Evolutionary conservation across 2,888 invertebrate genomes (phyloP).

Genomic region (Protodeltote pygarga): DNA sequence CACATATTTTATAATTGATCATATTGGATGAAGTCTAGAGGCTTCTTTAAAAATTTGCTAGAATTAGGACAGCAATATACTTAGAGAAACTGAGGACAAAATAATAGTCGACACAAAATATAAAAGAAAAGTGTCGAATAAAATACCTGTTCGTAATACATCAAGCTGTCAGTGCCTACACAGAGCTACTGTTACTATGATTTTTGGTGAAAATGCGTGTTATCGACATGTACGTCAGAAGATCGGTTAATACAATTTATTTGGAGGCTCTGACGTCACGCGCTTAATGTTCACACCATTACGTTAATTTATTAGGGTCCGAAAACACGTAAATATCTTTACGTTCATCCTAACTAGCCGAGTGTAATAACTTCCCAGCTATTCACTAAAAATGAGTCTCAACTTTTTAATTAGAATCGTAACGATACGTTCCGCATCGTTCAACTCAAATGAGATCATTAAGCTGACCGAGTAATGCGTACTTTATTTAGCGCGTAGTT

Average conservation of each 20-base stretch:
- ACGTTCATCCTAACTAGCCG: conserved; percentile 4
- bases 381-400: background rate
- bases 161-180: too few species aligned
- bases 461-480: background rate
- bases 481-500: conserved; percentile 18
- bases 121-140: too few species aligned
- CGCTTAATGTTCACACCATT: conserved; percentile 34
- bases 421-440: background rate
- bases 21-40: too few species aligned
- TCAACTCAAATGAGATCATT: conserved; percentile 10
- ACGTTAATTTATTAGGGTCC: conserved; percentile 32
- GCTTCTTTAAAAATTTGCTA: too few species aligned
- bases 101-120: too few species aligned
- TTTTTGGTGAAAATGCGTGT: conserved; percentile 7
- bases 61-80: too few species aligned
- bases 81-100: too few species aligned
- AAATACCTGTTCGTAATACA: too few species aligned
- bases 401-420: background rate
- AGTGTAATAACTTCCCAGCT: background rate
- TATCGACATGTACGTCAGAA: conserved; percentile 17
- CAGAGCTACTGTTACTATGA: too few species aligned
- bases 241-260: conserved; percentile 14
- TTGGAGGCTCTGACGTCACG: conserved; percentile 16
- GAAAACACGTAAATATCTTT: conserved; percentile 12
- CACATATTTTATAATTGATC: too few species aligned